phyloP scores from a whole-genome alignment of 2,113 vertebrate species.

The Telmatochromis sp. region DNA sequence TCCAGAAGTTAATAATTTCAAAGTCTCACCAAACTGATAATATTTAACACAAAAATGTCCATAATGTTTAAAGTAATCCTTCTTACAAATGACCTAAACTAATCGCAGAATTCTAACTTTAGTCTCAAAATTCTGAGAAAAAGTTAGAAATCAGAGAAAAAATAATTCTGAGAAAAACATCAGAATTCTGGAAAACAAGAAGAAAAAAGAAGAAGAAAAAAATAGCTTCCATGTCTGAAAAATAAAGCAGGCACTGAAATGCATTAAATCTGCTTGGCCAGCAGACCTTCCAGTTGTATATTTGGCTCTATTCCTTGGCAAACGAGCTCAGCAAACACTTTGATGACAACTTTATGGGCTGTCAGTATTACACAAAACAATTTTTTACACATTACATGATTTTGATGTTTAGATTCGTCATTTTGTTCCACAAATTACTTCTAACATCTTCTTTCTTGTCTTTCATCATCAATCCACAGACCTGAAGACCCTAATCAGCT shows the following conservation, averaged over 20 bases:
- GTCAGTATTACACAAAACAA: rapidly evolving
- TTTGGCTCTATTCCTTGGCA: rapidly evolving
- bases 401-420: rapidly evolving
- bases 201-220: not conserved
- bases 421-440: not conserved
- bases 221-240: not conserved
- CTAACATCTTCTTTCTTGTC: not conserved
- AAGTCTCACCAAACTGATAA: not conserved
- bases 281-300: not conserved
- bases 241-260: not conserved
- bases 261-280: not conserved
- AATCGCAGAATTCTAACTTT: not conserved
- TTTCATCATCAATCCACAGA: not conserved
- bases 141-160: not conserved
- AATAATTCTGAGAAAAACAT: not conserved
- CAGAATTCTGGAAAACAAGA: not conserved
- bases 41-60: not conserved
- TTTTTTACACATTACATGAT: rapidly evolving
- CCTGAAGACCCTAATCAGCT: not conserved
- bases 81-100: not conserved
- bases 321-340: not conserved
- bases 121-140: not conserved
- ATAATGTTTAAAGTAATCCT: not conserved
- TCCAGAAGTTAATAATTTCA: not conserved
- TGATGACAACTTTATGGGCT: rapidly evolving